Evolutionary conservation across 1,140 invertebrate genomes (phyloP).

Genomic region (Zaprionus lachaisei): DNA sequence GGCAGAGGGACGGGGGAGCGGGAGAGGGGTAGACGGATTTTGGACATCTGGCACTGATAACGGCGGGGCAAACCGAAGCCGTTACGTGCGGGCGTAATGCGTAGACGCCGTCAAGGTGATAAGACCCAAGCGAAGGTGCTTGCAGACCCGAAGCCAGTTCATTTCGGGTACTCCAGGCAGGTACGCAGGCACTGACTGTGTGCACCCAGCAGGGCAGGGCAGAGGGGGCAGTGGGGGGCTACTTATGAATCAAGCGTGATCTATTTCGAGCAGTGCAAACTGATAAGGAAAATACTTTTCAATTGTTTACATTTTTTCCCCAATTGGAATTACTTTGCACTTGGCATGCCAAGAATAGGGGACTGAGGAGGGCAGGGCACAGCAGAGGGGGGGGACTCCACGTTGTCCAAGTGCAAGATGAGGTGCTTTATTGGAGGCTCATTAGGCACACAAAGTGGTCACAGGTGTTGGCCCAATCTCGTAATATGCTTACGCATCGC

Average conservation of each 20-base stretch:
- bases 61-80: background rate
- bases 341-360: constrained; percentile 17
- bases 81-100: constrained; percentile 58
- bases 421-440: constrained; percentile 29
- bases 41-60: constrained; percentile 42
- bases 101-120: constrained; percentile 50
- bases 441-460: constrained; percentile 31
- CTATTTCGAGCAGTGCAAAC: constrained; percentile 62
- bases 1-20: background rate
- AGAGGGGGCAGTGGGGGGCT: background rate
- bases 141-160: background rate
- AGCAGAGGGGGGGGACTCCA: background rate
- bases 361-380: background rate
- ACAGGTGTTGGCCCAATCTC: constrained; percentile 34
- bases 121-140: constrained; percentile 33
- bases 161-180: constrained; percentile 22
- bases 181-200: constrained; percentile 36
- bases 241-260: constrained; percentile 45
- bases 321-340: constrained; percentile 68
- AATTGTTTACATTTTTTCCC: constrained; percentile 2
- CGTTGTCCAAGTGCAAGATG: constrained; percentile 40
- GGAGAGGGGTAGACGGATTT: background rate
- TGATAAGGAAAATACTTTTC: constrained; percentile 45
- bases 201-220: constrained; percentile 31
- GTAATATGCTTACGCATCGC: background rate